Base-by-base conservation (phyloP, 2,113 vertebrate species). In the Mirounga angustirostris region DNA sequence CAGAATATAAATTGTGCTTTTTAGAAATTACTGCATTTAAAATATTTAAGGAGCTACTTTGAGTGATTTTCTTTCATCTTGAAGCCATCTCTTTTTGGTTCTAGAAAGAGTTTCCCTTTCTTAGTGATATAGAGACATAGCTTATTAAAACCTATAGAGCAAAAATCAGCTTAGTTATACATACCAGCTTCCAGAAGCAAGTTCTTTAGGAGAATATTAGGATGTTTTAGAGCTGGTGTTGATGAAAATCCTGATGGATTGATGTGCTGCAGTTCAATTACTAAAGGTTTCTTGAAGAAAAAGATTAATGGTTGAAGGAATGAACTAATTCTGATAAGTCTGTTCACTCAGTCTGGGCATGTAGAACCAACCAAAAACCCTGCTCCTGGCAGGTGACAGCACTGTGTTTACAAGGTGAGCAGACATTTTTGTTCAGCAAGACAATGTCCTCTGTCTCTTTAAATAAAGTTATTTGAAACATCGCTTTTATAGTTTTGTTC, bases 141-240 rank as follows among this genome's bases (percentile, higher is more conserved):
- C 82, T 94, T 96, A 91, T 97, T 96, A 95, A 97, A 95, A 89
- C 8, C 59, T 87, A 7, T 63, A 58, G 76, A 84, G 59, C 36
- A 90, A 85, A 96, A 79, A 24, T 96, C 84, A 92, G 43, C 61
- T 96, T 69, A n/a, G 59, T 95, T 96, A 54, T 40, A 82, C 46
- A 82, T 78, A 61, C 28, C 54, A 96, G 89, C 87, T 93, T 97
- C 33, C 50, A 85, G 30, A 86, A 96, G 95, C 92, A 97, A 93
- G 91, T 85, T 94, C 69, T 93, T 95, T 74, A 80, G 79, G 78
- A 94, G 16, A 80, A 36, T 80, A 74, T 58, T 87, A 30, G n/a
- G 28, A 80, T 92, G 28, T 79, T 40, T 46, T 28, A 83, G 67
- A 86, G 16, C 54, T 91, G 43, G 12, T 74, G 3, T 76, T 92